Conservation (phyloP, 2,888 invertebrate species). For the Parasteatoda lunata region DNA sequence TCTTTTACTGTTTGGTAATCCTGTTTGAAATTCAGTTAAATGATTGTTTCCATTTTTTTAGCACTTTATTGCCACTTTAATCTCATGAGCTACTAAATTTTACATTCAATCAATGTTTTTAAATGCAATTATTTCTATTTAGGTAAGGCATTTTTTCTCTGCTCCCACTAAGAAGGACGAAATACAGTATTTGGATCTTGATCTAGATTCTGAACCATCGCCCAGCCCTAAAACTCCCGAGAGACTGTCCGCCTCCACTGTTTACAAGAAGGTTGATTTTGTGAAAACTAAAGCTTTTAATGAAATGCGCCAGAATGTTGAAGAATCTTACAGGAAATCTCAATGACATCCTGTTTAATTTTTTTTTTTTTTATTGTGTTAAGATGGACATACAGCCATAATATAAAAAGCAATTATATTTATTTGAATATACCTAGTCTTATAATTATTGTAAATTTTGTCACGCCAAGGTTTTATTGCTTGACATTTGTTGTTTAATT, state of each 20-base stretch:
- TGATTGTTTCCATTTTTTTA: no score
- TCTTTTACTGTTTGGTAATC: no score
- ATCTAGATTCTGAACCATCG: conserved; percentile 79
- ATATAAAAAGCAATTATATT: neutral
- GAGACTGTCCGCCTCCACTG: conserved; percentile 76
- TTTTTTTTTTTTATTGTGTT: no score
- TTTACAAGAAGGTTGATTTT: conserved; percentile 95
- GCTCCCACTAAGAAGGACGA: conserved; percentile 72
- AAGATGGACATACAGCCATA: neutral
- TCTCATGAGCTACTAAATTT: no score
- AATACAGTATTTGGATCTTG: conserved; percentile 90
- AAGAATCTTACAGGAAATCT: conserved; percentile 76
- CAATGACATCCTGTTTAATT: conserved; percentile 36
- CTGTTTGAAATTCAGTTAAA: no score
- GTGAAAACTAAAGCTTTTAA: conserved; percentile 94
- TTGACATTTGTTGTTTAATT: no score
- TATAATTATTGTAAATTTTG: neutral
- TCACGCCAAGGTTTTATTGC: no score
- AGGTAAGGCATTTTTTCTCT: conserved; percentile 50
- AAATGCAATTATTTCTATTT: neutral
- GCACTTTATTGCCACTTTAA: no score
- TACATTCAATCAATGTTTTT: no score
- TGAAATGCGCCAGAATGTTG: conserved; percentile 86
- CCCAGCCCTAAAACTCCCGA: conserved; percentile 72
- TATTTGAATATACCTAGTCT: conserved; percentile 41